A percentile compares a stretch with the other conserved stretches of the same genome.
These are phyloP conservation scores for Papilio helenus DNA, from an alignment of 1,140 invertebrate genomes.

Conservation along the genomic window DNA sequence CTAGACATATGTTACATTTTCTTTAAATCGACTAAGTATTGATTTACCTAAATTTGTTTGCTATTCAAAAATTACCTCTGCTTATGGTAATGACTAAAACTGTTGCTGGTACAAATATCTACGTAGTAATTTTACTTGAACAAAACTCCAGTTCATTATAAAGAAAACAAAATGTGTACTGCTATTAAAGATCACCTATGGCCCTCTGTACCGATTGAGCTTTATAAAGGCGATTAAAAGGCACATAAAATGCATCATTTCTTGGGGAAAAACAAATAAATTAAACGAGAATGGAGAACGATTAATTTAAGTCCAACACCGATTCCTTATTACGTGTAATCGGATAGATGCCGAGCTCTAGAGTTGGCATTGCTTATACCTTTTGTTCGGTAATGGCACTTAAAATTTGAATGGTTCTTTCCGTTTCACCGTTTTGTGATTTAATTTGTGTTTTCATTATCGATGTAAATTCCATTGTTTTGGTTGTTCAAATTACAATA, in stretches of 20 bases:
- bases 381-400: neutral
- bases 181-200: conserved; percentile 9
- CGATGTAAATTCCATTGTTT: neutral
- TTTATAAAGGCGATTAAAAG: conserved; percentile 54
- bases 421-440: neutral
- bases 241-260: conserved; percentile 62
- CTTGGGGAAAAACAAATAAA: conserved; percentile 70
- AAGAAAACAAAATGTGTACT: neutral
- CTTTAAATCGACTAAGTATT: neutral
- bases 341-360: conserved; percentile 26
- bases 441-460: neutral
- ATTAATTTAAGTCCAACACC: conserved; percentile 61
- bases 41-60: neutral
- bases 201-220: conserved; percentile 43
- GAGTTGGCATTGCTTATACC: conserved; percentile 7
- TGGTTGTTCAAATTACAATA: neutral
- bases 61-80: neutral
- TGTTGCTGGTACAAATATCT: neutral
- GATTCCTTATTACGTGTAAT: conserved; percentile 61
- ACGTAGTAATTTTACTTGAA: neutral
- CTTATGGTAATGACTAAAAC: neutral
- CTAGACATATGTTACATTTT: neutral
- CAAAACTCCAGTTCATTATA: neutral
- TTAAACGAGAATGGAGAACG: conserved; percentile 59
- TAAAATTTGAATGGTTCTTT: conserved; percentile 10